phyloP scores from a whole-genome alignment of 2,888 invertebrate genomes.

The Druceiella hillmani region DNA sequence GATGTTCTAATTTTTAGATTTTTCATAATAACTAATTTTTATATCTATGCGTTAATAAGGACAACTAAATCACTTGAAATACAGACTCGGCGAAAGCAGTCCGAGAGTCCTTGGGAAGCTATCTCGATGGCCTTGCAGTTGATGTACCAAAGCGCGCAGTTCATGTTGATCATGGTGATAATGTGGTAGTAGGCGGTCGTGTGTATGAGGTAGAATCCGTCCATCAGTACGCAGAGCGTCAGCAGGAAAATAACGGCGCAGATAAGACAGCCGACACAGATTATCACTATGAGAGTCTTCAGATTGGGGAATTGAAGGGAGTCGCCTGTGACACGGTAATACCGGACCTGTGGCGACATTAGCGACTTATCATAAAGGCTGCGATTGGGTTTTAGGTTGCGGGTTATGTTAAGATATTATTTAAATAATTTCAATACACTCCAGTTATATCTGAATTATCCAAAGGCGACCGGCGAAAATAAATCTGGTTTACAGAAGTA shows the following conservation, averaged over 20 bases:
- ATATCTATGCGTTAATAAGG: slow-evolving; percentile 2
- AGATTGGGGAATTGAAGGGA: slow-evolving; percentile 57
- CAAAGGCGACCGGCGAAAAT: too few relatives aligned
- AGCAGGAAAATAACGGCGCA: slow-evolving; percentile 56
- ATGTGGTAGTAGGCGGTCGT: slow-evolving; percentile 61
- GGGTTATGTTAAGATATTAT: too few relatives aligned
- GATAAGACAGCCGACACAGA: slow-evolving; percentile 57
- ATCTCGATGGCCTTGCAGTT: slow-evolving; percentile 62
- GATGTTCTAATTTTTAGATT: too few relatives aligned
- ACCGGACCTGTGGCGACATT: slow-evolving; percentile 53
- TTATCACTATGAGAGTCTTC: slow-evolving; percentile 54
- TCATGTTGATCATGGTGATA: slow-evolving; percentile 68
- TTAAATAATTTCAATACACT: too few relatives aligned
- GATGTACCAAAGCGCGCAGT: slow-evolving; percentile 65
- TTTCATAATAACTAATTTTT: slow-evolving; percentile 12
- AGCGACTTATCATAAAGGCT: slow-evolving; percentile 3
- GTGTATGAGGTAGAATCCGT: slow-evolving; percentile 59
- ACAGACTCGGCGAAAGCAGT: slow-evolving; percentile 46
- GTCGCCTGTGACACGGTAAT: slow-evolving; percentile 53
- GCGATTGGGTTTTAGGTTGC: neutral
- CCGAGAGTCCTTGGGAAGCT: slow-evolving; percentile 52
- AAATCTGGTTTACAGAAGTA: too few relatives aligned
- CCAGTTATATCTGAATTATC: too few relatives aligned
- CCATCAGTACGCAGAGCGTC: slow-evolving; percentile 54
- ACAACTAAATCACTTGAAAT: neutral